These are phyloP conservation scores for Xylocampa areola DNA, from an alignment of 2,888 invertebrate species.

Conservation along the genomic window DNA sequence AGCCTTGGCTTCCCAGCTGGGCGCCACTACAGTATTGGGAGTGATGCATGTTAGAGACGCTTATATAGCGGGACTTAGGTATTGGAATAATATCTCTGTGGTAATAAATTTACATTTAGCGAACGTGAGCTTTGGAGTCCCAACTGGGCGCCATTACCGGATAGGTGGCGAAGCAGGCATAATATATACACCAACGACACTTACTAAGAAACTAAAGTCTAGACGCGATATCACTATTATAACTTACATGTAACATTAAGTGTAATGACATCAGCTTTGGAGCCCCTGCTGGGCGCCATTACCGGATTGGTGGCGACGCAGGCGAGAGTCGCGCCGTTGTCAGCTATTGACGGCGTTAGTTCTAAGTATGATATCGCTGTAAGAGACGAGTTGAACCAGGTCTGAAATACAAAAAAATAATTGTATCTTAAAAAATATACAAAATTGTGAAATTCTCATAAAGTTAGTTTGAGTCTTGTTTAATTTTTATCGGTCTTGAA, in stretches of 20 bases:
- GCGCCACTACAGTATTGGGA: neutral
- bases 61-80: neutral
- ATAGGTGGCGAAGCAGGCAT: slow-evolving; percentile 8
- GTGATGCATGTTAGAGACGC: neutral
- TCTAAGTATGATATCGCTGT: slow-evolving; percentile 80
- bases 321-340: slow-evolving; percentile 83
- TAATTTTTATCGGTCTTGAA: too few species aligned
- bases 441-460: too few species aligned
- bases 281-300: slow-evolving; percentile 82
- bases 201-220: slow-evolving; percentile 50
- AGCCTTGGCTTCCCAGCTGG: slow-evolving; percentile 22
- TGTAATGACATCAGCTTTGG: slow-evolving; percentile 83
- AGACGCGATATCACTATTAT: slow-evolving; percentile 67
- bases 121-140: slow-evolving; percentile 80
- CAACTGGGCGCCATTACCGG: slow-evolving; percentile 77
- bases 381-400: slow-evolving; percentile 74
- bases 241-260: slow-evolving; percentile 86
- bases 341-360: slow-evolving; percentile 76
- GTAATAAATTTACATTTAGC: slow-evolving; percentile 84
- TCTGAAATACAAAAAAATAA: slow-evolving; percentile 63
- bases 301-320: slow-evolving; percentile 85
- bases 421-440: neutral
- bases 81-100: neutral
- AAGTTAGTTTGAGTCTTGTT: too few species aligned
- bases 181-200: neutral